A percentile compares a stretch with the other conserved stretches of the same genome.
These are phyloP conservation scores for Platyscapa corneri DNA, from an alignment of 1,140 invertebrate species.

Conservation along the genomic window DNA sequence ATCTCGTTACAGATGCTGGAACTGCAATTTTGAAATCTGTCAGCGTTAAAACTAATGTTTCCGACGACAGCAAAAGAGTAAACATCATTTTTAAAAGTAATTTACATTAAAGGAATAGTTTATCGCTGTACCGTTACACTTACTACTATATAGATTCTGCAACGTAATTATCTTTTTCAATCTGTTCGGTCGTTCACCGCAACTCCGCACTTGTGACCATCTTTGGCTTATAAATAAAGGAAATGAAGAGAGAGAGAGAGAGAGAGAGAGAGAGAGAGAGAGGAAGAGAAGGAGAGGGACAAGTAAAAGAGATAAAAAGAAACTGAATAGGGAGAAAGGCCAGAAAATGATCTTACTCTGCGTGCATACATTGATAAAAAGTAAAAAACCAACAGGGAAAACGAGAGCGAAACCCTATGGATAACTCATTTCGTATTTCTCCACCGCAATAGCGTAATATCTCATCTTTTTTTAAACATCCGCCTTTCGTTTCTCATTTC, in stretches of 20 bases:
- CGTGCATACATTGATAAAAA: background rate
- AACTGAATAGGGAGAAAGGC: background rate
- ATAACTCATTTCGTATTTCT: background rate
- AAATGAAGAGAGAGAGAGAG: background rate
- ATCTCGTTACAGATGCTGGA: too few species aligned
- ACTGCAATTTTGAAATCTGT: too few species aligned
- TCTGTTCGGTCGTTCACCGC: slow-evolving; percentile 59
- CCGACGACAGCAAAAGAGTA: too few species aligned
- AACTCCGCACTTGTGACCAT: slow-evolving; percentile 62
- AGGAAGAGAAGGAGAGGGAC: background rate
- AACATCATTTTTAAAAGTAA: too few species aligned
- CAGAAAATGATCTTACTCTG: slow-evolving; percentile 12
- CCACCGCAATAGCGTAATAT: background rate
- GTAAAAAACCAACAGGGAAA: slow-evolving; percentile 8
- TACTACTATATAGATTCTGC: slow-evolving; percentile 39
- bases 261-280: background rate
- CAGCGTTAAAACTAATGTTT: too few species aligned
- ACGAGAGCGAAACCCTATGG: background rate
- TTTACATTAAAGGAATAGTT: slow-evolving; percentile 51
- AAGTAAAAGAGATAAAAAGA: slow-evolving; percentile 18
- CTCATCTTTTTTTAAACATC: background rate
- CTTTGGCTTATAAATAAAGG: slow-evolving; percentile 57
- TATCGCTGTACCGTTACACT: slow-evolving; percentile 64
- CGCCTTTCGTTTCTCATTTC: background rate
- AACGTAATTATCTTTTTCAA: slow-evolving; percentile 69